Percentiles rank a stretch among this genome's conserved stretches.
Conservation (phyloP, 1,140 invertebrate genomes). For the Aporrectodea caliginosa region DNA sequence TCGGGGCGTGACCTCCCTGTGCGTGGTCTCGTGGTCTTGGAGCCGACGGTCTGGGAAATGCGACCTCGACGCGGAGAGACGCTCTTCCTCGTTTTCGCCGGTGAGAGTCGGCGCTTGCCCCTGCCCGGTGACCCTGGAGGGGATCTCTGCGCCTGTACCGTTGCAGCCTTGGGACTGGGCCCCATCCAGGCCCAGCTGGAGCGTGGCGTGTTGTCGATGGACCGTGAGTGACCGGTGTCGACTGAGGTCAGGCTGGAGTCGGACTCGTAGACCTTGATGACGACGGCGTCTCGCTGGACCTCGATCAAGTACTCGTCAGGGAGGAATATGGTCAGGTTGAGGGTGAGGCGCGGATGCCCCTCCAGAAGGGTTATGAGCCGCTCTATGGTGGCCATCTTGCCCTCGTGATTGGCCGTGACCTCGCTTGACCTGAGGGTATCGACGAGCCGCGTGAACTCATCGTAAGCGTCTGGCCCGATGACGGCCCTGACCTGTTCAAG, state of each 20-base stretch:
- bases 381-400: not conserved
- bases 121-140: not conserved
- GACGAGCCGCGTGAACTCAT: not conserved
- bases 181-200: not conserved
- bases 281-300: not conserved
- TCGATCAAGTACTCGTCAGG: not conserved
- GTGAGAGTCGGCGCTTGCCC: not conserved
- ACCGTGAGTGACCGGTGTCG: not conserved
- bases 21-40: no score
- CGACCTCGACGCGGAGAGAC: not conserved
- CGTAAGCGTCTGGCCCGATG: not conserved
- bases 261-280: not conserved
- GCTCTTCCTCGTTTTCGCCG: not conserved
- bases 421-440: not conserved
- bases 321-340: not conserved
- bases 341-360: not conserved
- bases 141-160: not conserved
- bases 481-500: not conserved
- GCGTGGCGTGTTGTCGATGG: not conserved
- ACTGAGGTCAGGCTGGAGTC: not conserved
- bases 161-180: no score
- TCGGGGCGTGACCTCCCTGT: not conserved
- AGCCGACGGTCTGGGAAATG: not conserved
- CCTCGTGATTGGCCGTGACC: not conserved
- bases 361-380: not conserved